A percentile compares a stretch with the other conserved stretches of the same genome.
Evolutionary conservation across 2,888 invertebrate genomes (phyloP).

Genomic region (Lapara coniferarum): DNA sequence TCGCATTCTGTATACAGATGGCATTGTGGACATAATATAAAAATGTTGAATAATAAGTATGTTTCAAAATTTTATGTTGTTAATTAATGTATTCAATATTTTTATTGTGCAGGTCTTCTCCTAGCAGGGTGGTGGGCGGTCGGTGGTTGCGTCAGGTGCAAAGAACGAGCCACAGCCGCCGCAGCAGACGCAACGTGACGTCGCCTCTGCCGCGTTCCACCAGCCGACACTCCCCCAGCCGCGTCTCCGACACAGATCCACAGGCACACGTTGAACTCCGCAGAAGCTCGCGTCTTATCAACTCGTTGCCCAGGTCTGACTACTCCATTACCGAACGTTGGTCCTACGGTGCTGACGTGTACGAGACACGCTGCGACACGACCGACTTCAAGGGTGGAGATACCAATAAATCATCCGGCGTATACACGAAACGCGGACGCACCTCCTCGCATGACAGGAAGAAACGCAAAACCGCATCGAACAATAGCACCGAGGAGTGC

Average conservation of each 20-base stretch:
- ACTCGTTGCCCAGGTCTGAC: constrained; percentile 75
- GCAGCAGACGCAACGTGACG: constrained; percentile 70
- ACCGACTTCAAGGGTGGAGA: constrained; percentile 68
- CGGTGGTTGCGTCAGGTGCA: constrained; percentile 80
- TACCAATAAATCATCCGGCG: constrained; percentile 54
- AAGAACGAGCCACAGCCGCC: constrained; percentile 73
- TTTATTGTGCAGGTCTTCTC: constrained; percentile 74
- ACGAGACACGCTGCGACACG: constrained; percentile 78
- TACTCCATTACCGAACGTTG: constrained; percentile 84
- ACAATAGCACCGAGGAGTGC: constrained; percentile 67
- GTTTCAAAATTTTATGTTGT: neutral
- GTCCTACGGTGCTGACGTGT: constrained; percentile 82
- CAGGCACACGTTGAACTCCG: constrained; percentile 66
- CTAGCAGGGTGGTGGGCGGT: constrained; percentile 84
- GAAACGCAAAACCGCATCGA: constrained; percentile 65
- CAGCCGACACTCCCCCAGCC: constrained; percentile 63
- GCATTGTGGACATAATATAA: too few relatives aligned
- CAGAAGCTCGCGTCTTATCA: constrained; percentile 80
- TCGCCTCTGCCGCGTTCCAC: constrained; percentile 70
- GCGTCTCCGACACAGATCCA: constrained; percentile 69
- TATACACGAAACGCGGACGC: constrained; percentile 62
- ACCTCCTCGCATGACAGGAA: constrained; percentile 77
- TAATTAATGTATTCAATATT: constrained; percentile 13
- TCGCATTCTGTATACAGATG: too few relatives aligned
- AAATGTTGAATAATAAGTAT: too few relatives aligned